These are phyloP conservation scores for Crambe crambe DNA, from an alignment of 37 sponge, comb jelly and placozoan genomes.

Conservation along the genomic window DNA sequence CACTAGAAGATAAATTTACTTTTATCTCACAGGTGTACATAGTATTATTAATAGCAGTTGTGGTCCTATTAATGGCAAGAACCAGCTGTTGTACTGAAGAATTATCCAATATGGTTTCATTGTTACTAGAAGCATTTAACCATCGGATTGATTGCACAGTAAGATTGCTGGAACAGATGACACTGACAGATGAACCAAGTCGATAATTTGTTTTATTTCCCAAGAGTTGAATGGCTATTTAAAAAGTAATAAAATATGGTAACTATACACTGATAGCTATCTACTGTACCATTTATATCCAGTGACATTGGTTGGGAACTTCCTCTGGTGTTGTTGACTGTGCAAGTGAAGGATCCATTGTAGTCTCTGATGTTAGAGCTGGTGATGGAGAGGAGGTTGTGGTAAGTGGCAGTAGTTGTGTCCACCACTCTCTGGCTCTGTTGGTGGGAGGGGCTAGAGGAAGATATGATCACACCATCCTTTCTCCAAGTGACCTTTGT, in stretches of 20 bases:
- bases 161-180: not conserved
- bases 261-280: too few relatives aligned
- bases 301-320: too few relatives aligned
- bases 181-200: not conserved
- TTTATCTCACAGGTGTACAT: conserved; percentile 1
- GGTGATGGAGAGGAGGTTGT: conserved; percentile 9
- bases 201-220: not conserved
- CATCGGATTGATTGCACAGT: too few relatives aligned
- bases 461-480: not conserved
- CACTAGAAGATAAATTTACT: not conserved
- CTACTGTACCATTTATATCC: too few relatives aligned
- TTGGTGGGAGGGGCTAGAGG: not conserved
- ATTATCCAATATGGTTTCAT: not conserved
- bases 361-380: not conserved
- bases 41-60: not conserved
- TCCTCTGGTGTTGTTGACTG: not conserved
- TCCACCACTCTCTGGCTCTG: conserved; percentile 5
- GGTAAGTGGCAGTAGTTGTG: not conserved
- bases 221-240: not conserved
- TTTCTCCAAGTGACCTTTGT: conserved; percentile 27
- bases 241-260: too few relatives aligned
- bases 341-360: not conserved
- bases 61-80: not conserved
- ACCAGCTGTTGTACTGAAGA: conserved; percentile 18
- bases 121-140: not conserved